Evolutionary conservation across 2,113 vertebrate genomes (phyloP), one percentile per base, ranked within the genome.

Genomic region (Indicator indicator): DNA sequence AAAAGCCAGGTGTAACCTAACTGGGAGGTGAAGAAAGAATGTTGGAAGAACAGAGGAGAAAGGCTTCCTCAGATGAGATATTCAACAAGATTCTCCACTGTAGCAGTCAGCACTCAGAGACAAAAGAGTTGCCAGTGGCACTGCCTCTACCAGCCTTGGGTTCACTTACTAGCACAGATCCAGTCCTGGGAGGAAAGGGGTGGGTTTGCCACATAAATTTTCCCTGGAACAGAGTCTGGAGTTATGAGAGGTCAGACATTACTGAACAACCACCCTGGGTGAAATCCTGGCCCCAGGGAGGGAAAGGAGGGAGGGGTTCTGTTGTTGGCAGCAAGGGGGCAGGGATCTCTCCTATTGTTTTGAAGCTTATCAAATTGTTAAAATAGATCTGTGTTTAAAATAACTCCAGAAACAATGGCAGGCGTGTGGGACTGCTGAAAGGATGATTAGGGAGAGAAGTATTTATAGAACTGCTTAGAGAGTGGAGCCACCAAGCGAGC

Each of bases 291-390:
- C 77, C 78, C 77, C 65, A 19, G 58, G 58, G 3, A 48, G 88
- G 85, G 89, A 60, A 96, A 40, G 74, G 85, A 94, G 82, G 78
- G 18, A 48, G 81, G 79, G 79, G 63, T 40, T 77, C 19, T 83
- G 62, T 44, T 21, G 6, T 16, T 32, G 42, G 44, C 40, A 81
- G 68, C 33, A 9, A 28, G 5, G 44, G 89, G 93, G 73, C 69
- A 46, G 62, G 76, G 88, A 94, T 26, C 74, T 62, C 91, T 83
- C 90, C 88, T 62, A 63, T 36, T 80, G 82, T 90, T 74, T 85
- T 91, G 52, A 84, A 60, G 92, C 91, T 92, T 88, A 83, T 79
- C 67, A 80, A 81, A 72, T 12, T 24, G 86, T 70, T 91, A 59
- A 77, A 93, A 81, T 27, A 90, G 85, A 77, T 67, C 6, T 24